phyloP scores from a whole-genome alignment of 2,797 vertebrate species.

The Oreortyx pictus region DNA sequence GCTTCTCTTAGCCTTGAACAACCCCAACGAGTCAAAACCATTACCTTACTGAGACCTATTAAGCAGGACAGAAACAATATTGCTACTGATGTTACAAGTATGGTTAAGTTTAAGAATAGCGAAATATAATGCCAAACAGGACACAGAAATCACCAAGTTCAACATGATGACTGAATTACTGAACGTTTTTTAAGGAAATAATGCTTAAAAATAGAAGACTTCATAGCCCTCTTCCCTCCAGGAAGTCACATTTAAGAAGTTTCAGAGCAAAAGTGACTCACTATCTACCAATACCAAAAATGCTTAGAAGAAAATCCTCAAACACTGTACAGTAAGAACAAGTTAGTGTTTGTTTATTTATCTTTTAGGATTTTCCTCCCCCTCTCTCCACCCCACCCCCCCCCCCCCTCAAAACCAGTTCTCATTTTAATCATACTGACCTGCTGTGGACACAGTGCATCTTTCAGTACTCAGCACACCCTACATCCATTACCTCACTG shows the following conservation, averaged over 20 bases:
- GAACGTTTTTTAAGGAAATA: constrained; percentile 24
- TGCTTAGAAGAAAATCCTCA: not conserved
- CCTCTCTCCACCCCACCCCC: no score
- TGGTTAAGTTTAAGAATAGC: not conserved
- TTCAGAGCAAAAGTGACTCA: constrained; percentile 36
- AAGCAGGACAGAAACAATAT: not conserved
- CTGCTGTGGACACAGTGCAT: not conserved
- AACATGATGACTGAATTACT: not conserved
- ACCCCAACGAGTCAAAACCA: not conserved
- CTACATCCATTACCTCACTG: not conserved
- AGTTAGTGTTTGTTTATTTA: not conserved
- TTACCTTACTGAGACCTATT: not conserved
- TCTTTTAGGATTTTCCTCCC: no score
- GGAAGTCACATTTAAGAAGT: not conserved
- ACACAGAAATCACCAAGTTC: not conserved
- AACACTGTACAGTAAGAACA: not conserved
- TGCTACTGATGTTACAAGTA: not conserved
- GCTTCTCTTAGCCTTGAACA: not conserved
- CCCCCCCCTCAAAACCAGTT: not conserved
- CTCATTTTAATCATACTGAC: not conserved
- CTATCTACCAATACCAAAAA: not conserved
- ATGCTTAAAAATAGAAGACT: constrained; percentile 22
- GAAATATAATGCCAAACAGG: not conserved
- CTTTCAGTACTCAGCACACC: not conserved
- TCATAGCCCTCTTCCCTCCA: not conserved